phyloP scores from a whole-genome alignment of 1,140 invertebrate genomes.

The Zaprionus gabonicus region DNA sequence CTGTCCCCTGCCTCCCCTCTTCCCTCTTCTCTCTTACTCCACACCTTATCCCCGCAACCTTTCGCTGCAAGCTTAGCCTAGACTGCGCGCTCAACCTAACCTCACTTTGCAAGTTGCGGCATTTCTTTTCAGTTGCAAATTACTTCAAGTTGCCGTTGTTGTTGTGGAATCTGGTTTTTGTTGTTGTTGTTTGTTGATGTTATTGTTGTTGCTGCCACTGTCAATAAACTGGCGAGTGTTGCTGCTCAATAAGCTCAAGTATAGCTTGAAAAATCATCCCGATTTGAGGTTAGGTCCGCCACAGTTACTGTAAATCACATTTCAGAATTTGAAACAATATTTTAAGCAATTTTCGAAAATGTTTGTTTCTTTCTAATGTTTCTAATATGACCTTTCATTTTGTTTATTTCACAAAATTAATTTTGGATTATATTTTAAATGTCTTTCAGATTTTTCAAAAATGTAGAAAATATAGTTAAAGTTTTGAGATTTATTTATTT shows the following conservation, averaged over 20 bases:
- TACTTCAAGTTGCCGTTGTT: constrained; percentile 64
- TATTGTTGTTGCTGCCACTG: constrained; percentile 41
- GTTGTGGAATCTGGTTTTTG: constrained; percentile 63
- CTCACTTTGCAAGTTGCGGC: constrained; percentile 49
- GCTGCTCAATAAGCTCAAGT: constrained; percentile 22
- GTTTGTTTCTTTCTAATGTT: not conserved
- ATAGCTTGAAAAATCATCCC: constrained; percentile 9
- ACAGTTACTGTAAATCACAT: not conserved
- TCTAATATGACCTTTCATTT: not conserved
- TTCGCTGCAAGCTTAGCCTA: constrained; percentile 1
- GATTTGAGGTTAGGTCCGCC: constrained; percentile 10
- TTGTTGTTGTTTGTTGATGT: constrained; percentile 19
- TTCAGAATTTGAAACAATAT: not conserved
- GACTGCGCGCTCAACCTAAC: constrained; percentile 5
- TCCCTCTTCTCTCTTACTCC: not conserved
- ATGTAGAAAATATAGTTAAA: too few relatives aligned
- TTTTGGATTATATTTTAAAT: not conserved
- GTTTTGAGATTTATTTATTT: not conserved
- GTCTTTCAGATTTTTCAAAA: not conserved
- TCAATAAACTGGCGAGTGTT: constrained; percentile 68
- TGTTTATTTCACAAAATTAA: not conserved
- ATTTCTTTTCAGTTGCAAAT: constrained; percentile 79
- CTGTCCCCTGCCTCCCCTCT: not conserved
- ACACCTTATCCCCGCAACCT: not conserved
- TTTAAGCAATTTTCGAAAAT: not conserved